Evolutionary conservation across 1,140 invertebrate genomes (phyloP), one percentile per base, ranked within the genome.

Genomic region (Coptotermes formosanus): DNA sequence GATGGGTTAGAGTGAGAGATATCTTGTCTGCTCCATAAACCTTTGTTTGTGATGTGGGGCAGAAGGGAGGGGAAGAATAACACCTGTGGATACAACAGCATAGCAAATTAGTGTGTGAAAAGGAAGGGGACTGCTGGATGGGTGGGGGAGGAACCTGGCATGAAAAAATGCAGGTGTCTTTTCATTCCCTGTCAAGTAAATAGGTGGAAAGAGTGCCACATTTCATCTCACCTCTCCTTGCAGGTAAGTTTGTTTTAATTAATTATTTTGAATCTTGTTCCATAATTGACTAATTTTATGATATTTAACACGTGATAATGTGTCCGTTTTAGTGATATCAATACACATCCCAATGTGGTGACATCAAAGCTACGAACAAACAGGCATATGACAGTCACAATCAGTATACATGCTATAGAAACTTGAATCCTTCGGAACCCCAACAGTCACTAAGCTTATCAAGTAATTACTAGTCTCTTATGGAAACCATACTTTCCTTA

Each of bases 141-240:
- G 64, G 64, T 75, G 16, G 64, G 9, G 14, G 64, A 16, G 64
- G 64, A 8, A 30, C n/a, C 25, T 75, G 64, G 64, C 8, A 75
- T 75, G 64, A 75, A 75, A 75, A 75, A 75, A 75, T 75, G 64
- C 64, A 75, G 64, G 64, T 75, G 64, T 75, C 64, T 75, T 75
- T 75, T 30, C 64, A 75, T 75, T 75, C 25, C 25, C 64, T 75
- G 64, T n/a, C n/a, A 75, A 64, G 59, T 64, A 64, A 75, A 75
- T 75, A n/a, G 64, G n/a, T 75, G n/a, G 64, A 75, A 38, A 55
- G 6, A 12, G 25, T 75, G 64, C 64, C 64, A 75, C 64, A 75
- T 9, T 75, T 30, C 64, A 75, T n/a, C n/a, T 30, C 64, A n/a
- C 25, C 25, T 75, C 64, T 75, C 64, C 64, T 64, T 30, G n/a